Conservation (phyloP, 2,888 invertebrate species). For the Amphipoea lucens region DNA sequence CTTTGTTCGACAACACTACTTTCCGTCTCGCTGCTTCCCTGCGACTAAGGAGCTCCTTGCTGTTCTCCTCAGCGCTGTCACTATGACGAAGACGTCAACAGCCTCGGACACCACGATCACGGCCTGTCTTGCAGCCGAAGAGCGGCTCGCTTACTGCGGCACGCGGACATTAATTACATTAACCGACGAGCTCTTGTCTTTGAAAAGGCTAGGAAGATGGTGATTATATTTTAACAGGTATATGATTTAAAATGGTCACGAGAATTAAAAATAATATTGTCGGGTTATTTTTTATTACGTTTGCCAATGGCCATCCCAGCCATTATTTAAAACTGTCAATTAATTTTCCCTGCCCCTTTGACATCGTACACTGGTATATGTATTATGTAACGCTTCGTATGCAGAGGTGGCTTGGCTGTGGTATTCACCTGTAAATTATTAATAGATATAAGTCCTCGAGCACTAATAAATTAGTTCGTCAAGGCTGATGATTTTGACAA, state of each 20-base stretch:
- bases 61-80: too few relatives aligned
- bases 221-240: too few relatives aligned
- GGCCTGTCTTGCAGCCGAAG: too few relatives aligned
- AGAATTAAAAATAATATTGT: background rate
- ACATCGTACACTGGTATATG: background rate
- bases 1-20: too few relatives aligned
- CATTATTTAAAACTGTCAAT: background rate
- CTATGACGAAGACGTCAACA: too few relatives aligned
- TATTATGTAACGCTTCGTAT: constrained; percentile 9
- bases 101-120: too few relatives aligned
- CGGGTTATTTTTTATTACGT: background rate
- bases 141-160: too few relatives aligned
- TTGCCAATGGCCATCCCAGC: background rate
- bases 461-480: constrained; percentile 33
- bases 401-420: background rate
- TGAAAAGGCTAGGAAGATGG: too few relatives aligned
- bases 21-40: too few relatives aligned
- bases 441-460: constrained; percentile 7
- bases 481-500: constrained; percentile 27
- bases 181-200: too few relatives aligned
- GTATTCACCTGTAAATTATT: constrained; percentile 23
- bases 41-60: too few relatives aligned
- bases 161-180: too few relatives aligned
- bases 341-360: background rate
- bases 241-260: background rate